Base-by-base conservation (phyloP, 2,797 vertebrate genomes). In the Lutra lutra region DNA sequence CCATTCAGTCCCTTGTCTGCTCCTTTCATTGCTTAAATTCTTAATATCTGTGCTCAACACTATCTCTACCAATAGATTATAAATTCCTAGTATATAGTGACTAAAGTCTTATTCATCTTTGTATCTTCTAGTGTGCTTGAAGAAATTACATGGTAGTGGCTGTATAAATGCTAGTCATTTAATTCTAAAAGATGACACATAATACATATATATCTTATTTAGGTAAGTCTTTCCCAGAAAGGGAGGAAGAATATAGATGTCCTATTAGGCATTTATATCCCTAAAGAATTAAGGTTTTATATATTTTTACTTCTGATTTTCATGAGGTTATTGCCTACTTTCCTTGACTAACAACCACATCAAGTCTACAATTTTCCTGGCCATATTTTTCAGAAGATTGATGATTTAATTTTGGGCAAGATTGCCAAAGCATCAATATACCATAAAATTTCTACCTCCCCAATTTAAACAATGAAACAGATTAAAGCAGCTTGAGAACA, bases 391-490 rank as follows among this genome's bases (percentile, higher is more conserved):
- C 29, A 83, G 15, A 85, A 86, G 25, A 73, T 83, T 78, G 38
- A 95, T 93, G 40, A 96, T 25, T 95, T 64, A 96, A 12, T 86
- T 80, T 79, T 87, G 20, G 77, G 14, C 25, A 86, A 95, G 14
- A 90, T 80, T 94, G 48, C 58, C 91, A 72, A 83, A 43, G 27
- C 70, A 94, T 94, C 64, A 77, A 73, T 92, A 94, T 62, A 70
- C 46, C 64, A 90, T 94, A 94, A 97, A 83, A 86, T 54, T 86
- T 62, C 48, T 78, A 92, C n/a, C 70, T 86, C 6, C 9, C 48
- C 25, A 97, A 54, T 96, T 97, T 96, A 96, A 97, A 97, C 38
- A 96, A 96, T 97, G 82, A 95, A 90, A 25, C 32, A 90, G 62
- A 96, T 96, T 96, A 96, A 96, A 97, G 54, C 64, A 82, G 29